These are phyloP conservation scores for Platycercus adscitus DNA, from an alignment of 2,113 vertebrate species.

Conservation along the genomic window DNA sequence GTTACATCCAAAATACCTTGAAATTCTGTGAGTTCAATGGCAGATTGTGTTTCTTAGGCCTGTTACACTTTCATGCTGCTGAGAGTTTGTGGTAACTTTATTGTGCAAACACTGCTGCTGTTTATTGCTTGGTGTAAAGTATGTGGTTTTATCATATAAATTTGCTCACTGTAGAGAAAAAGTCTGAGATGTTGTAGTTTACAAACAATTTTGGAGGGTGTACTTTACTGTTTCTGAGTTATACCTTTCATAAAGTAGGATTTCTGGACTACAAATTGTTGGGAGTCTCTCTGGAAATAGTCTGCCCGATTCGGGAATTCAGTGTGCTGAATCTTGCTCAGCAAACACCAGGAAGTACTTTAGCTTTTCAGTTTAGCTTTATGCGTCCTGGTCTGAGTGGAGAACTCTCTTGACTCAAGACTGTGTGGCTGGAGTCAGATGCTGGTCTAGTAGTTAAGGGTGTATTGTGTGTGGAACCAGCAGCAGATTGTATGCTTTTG, in stretches of 20 bases:
- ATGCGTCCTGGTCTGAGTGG: too few species aligned
- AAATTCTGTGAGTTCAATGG: not conserved
- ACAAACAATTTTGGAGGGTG: not conserved
- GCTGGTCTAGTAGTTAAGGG: not conserved
- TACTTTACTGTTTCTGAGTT: not conserved
- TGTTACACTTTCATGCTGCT: not conserved
- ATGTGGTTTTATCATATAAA: not conserved
- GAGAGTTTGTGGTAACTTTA: not conserved
- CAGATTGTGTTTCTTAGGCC: not conserved
- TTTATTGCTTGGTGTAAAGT: not conserved
- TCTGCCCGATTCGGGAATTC: not conserved
- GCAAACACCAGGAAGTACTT: not conserved
- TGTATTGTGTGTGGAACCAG: not conserved
- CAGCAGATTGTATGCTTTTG: not conserved
- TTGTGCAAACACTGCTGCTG: not conserved
- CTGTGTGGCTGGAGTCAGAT: not conserved
- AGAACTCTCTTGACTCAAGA: not conserved
- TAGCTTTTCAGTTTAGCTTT: not conserved
- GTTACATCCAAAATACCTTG: not conserved
- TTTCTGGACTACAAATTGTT: not conserved
- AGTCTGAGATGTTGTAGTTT: not conserved
- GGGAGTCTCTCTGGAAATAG: not conserved
- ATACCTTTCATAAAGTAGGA: not conserved
- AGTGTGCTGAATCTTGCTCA: not conserved
- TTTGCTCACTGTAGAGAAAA: not conserved